These are phyloP conservation scores for Metalampra italica DNA, from an alignment of 2,888 invertebrate species.

Conservation along the genomic window DNA sequence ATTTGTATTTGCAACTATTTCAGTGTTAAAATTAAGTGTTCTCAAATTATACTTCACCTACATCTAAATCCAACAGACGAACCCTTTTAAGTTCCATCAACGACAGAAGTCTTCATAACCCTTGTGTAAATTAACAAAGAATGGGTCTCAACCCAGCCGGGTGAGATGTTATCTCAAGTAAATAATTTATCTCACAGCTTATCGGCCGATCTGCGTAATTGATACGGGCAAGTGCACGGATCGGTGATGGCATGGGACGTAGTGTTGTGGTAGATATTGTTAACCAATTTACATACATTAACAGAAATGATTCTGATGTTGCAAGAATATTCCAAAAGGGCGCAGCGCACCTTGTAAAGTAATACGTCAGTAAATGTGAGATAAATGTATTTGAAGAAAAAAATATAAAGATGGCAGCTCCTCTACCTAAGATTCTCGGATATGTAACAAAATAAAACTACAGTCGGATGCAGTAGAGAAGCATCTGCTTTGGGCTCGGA, in stretches of 20 bases:
- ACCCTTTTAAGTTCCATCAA: slow-evolving; percentile 16
- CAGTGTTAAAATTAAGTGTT: no score
- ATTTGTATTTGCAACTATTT: no score
- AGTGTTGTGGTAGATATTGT: slow-evolving; percentile 32
- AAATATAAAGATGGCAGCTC: no score
- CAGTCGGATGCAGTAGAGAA: no score
- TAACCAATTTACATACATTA: slow-evolving; percentile 24
- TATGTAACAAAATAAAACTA: no score
- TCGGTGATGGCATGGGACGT: slow-evolving; percentile 28
- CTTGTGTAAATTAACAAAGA: slow-evolving; percentile 54
- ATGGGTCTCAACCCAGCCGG: slow-evolving; percentile 29
- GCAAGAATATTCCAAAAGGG: neutral
- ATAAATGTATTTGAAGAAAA: no score
- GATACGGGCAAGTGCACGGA: slow-evolving; percentile 55
- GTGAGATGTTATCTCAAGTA: slow-evolving; percentile 47
- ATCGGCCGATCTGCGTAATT: slow-evolving; percentile 69
- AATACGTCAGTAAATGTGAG: no score
- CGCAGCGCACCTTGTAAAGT: no score
- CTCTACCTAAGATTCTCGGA: no score
- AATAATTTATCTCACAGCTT: slow-evolving; percentile 61
- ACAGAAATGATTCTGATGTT: neutral
- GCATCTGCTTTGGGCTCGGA: no score
- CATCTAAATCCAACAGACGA: neutral
- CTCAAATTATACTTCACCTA: no score
- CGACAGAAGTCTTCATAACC: slow-evolving; percentile 38